phyloP scores from a whole-genome alignment of 2,888 invertebrate genomes.

The Girardia tigrina region DNA sequence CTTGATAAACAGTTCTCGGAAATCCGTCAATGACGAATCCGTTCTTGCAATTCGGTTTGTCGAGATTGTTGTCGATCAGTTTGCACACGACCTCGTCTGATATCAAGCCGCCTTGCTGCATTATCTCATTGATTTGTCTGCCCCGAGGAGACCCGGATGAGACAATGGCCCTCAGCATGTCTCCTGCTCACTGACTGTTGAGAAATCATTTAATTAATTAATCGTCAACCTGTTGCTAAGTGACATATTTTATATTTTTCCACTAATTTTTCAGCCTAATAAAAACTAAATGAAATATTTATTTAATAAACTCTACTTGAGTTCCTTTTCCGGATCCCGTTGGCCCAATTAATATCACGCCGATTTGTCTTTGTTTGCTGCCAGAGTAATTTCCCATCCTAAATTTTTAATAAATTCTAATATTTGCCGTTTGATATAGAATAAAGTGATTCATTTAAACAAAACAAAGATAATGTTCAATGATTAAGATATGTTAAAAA shows the following conservation, averaged over 20 bases:
- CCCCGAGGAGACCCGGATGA: conserved; percentile 75
- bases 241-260: conserved; percentile 1
- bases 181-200: background rate
- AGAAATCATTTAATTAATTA: background rate
- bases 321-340: conserved; percentile 1
- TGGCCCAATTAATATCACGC: background rate
- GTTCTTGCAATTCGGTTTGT: conserved; percentile 74
- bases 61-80: conserved; percentile 76
- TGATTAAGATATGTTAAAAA: too few relatives aligned
- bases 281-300: background rate
- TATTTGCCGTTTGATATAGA: too few relatives aligned
- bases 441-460: too few relatives aligned
- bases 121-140: conserved; percentile 65
- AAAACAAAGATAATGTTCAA: too few relatives aligned
- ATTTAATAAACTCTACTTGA: background rate
- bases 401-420: too few relatives aligned
- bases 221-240: background rate
- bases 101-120: conserved; percentile 75
- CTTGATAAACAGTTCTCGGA: conserved; percentile 81
- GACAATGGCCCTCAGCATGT: conserved; percentile 56
- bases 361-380: background rate
- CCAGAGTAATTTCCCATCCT: background rate
- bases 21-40: conserved; percentile 93
- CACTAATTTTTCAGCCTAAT: background rate
- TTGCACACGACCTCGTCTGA: conserved; percentile 83